Evolutionary conservation across 2,113 vertebrate species (phyloP), one percentile per base, ranked within the genome.

Genomic region (Bostrychus sinensis): DNA sequence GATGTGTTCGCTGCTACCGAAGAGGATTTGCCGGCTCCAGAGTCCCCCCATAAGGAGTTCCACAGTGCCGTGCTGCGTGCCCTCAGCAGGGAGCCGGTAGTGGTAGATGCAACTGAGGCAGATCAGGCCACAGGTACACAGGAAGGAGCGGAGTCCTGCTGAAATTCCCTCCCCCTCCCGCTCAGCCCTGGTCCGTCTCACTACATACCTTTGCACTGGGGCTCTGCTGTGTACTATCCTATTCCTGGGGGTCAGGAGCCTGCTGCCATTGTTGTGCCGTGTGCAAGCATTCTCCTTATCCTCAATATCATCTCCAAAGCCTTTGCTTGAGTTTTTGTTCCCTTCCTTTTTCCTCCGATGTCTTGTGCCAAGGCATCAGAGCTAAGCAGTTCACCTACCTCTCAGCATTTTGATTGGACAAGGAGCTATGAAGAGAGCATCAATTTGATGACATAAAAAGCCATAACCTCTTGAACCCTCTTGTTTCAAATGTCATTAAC

Each of bases 41-140:
- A 79, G 39, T 92, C 91, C 23, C 88, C 89, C 6, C 91, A 94
- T 12, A 89, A 88, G 88, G 93, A 95, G 80, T 94, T 94, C 88
- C 91, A 91, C 73, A 85, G 80, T 1, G 92, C 92, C 2, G 90
- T 94, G 80, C 82, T 93, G 82, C 89, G 84, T 77, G 93, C 94
- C 20, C 72, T 94, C 62, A 88, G 86, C 89, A 90, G 88, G 56
- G 88, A 93, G 70, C 74, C 91, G 4, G 50, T 71, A 5, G 58
- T 25, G 61, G 38, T 66, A 59, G 72, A 77, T 39, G 72, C 50
- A 7, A 56, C 77, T 50, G n/a, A 67, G 68, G 66, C 53, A 64
- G 77, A 86, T 84, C 85, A 82, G 87, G 85, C 82, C 83, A 80
- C 93, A 93, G 91, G 91, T 94, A 95, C 81, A 84, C 20, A 23